These are phyloP conservation scores for Harpagus bidentatus DNA, from an alignment of 2,113 vertebrate species.

Conservation along the genomic window DNA sequence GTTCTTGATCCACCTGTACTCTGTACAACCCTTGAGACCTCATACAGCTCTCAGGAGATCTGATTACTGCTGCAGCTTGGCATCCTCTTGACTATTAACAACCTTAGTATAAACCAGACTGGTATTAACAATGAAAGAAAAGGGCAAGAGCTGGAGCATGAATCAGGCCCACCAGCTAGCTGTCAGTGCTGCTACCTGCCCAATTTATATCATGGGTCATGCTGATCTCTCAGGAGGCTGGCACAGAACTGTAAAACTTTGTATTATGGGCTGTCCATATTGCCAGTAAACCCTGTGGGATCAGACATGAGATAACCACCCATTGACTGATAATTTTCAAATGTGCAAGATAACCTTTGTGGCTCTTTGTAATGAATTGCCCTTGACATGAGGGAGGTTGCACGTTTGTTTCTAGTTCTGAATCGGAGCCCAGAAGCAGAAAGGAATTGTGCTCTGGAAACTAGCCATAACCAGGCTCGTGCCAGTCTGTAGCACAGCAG, in stretches of 20 bases:
- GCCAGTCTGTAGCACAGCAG: neutral
- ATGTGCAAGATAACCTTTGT: neutral
- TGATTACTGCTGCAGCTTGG: neutral
- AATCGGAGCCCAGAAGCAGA: constrained; percentile 22
- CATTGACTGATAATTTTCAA: neutral
- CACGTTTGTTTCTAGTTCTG: constrained; percentile 17
- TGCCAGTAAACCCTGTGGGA: neutral
- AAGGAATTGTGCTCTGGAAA: neutral
- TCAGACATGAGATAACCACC: neutral
- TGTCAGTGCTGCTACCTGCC: neutral
- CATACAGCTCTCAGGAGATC: neutral
- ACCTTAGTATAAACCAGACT: neutral
- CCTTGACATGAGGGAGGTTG: neutral
- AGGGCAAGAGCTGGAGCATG: neutral
- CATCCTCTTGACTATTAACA: neutral
- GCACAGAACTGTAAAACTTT: neutral
- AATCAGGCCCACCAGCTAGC: neutral
- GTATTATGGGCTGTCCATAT: neutral
- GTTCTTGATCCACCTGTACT: neutral
- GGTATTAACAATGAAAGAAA: neutral
- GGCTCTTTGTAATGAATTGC: neutral
- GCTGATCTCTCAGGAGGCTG: neutral
- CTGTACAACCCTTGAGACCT: neutral
- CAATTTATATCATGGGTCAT: neutral
- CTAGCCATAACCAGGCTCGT: neutral